Evolutionary conservation across 2,797 vertebrate genomes (phyloP), one percentile per base, ranked within the genome.

Genomic region (Sebastiscus albofasciatus): DNA sequence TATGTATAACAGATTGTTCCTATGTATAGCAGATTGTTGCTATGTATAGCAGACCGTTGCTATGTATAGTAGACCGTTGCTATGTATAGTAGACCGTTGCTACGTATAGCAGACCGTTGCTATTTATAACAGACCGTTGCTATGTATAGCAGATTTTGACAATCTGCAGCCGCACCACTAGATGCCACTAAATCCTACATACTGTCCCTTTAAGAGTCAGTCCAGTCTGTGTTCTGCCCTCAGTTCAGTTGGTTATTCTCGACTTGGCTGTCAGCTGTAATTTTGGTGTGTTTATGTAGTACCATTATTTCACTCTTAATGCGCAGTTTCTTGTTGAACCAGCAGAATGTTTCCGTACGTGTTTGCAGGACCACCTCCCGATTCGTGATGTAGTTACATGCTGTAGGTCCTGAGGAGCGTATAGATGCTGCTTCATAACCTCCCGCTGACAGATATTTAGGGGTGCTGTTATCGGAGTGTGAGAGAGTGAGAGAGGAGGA

Each of bases 401-500:
- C 39, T 42, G 39, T 42, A 2, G 4, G 8, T 26, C 36, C 29
- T 22, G 2, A n/a, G 4, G 16, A 46, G 33, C 8, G 2, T 54
- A n/a, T 16, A 20, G 5, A 61, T 49, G 9, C 39, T 56, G 46
- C 60, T 18, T 34, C 3, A 11, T 55, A 61, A 52, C 20, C n/a
- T 64, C 26, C 56, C 39, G 55, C 65, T 82, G 49, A 54, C 39
- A 24, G 36, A 39, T 62, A 42, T 66, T 67, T 67, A 18, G 7
- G 4, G 11, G 26, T 39, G 60, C 46, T 54, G 33, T 61, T 54
- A 36, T 61, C 65, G 52, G 36, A 83, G 72, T 42, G 39, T 42
- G 18, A 31, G 65, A 29, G 60, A 58, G 27, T 14, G 61, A 84
- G 66, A 70, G 64, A 20, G 58, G 13, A 78, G 58, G 62, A 85